Percentiles rank a stretch among this genome's conserved stretches.
Conservation (phyloP, 1,140 invertebrate genomes). For the Drosophila mojavensis region DNA sequence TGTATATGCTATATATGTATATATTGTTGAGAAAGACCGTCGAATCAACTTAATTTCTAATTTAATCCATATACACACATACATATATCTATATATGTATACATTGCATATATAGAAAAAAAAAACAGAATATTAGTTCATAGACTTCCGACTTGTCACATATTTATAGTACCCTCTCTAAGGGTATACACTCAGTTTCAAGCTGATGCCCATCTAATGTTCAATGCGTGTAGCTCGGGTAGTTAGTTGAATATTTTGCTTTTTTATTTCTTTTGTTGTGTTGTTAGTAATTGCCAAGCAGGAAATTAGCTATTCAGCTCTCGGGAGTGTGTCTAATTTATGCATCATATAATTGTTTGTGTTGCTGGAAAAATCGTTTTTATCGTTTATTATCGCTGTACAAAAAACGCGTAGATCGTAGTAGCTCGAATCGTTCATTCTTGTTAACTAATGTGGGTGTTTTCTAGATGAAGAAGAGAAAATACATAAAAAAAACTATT, state of each 20-base stretch:
- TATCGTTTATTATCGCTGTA: slow-evolving; percentile 33
- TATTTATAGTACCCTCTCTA: neutral
- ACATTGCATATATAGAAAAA: no score
- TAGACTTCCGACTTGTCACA: no score
- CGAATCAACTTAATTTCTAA: no score
- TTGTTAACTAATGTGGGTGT: slow-evolving; percentile 70
- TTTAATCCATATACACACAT: no score
- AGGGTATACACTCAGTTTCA: neutral
- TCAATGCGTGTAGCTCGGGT: slow-evolving; percentile 24
- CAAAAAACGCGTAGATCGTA: neutral
- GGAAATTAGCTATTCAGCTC: slow-evolving; percentile 78
- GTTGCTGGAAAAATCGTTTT: slow-evolving; percentile 72
- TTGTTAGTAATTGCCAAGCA: slow-evolving; percentile 72
- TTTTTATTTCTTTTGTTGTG: neutral
- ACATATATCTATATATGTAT: no score
- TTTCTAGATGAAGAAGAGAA: slow-evolving; percentile 41
- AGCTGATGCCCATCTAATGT: slow-evolving; percentile 35
- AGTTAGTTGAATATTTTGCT: slow-evolving; percentile 14
- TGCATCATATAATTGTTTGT: slow-evolving; percentile 73
- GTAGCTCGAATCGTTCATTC: slow-evolving; percentile 51
- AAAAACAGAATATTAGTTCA: no score
- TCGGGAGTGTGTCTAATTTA: slow-evolving; percentile 68
- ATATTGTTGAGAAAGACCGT: no score
- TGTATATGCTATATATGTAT: no score
- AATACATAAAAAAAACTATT: neutral